Evolutionary conservation across 2,888 invertebrate species (phyloP), one percentile per base, ranked within the genome.

Genomic region (Spilarctia lutea): DNA sequence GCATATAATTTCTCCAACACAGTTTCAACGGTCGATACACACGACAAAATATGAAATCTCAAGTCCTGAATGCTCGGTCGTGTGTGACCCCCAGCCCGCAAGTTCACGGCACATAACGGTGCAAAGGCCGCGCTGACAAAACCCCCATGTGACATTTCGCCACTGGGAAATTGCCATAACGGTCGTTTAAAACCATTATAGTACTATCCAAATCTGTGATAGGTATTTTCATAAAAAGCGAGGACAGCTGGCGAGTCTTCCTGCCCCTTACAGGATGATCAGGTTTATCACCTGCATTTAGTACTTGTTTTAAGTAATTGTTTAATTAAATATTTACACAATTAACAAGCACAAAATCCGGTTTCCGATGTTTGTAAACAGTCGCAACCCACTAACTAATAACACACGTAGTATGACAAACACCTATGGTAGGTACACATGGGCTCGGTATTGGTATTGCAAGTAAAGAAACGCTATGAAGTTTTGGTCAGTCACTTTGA

Each of bases 71-170:
- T 67, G 42, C 52, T 71, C 18, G 27, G 68, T 66, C 65, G 68
- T 69, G 75, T 66, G 76, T 77, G 76, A 77, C 79, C 81, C 75
- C 63, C 75, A 71, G 76, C 63, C 76, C 69, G 24, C 73, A 13
- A 67, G 65, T 71, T 33, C 68, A 45, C 68, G n/a, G 52, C 72
- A 79, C 70, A 75, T 77, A 77, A 76, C 77, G 71, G 83, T 75
- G 66, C 48, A 45, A 30, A 70, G 52, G 18, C 74, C 65, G 68
- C 63, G 72, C 35, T 78, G 52, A 65, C 65, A 66, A 70, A 71
- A 76, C 56, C 35, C 20, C 42, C 52, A 67, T 69, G 65, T 76
- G 75, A 76, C 73, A 81, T 75, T 79, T 75, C 39, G 66, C 67
- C 72, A 79, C 70, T 74, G 70, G 72, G 20, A 70, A 76, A 76